Evolutionary conservation across 2,888 invertebrate genomes (phyloP), one percentile per base, ranked within the genome.

Genomic region (Caenorhabditis zanzibari): DNA sequence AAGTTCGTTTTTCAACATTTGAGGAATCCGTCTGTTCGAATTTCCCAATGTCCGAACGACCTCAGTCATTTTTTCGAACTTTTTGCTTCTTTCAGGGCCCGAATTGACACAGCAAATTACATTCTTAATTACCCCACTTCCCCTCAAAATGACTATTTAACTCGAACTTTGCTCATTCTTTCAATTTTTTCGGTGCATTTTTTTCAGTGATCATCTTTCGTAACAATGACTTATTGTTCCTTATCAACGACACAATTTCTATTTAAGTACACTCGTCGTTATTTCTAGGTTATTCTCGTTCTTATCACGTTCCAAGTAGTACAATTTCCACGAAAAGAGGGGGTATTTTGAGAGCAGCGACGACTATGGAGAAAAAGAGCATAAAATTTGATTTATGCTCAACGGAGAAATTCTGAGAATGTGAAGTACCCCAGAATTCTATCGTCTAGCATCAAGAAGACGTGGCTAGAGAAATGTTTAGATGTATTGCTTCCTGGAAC

Each of bases 311-410:
- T n/a, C 32, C 28, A 16, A 56, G 16, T 9, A 24, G 9, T 26
- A 16, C 14, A 4, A 35, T 59, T 59, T 59, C 38, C 35, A 38
- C 19, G 59, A 38, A 59, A 59, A 59, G 58, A 6, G n/a, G 14
- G 35, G n/a, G 35, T 19, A 16, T 22, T 26, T 26, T 35, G 6
- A 10, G 10, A 5, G 19, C 32, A 19, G 28, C 16, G 14, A 26
- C 32, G 14, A 24, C n/a, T n/a, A n/a, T n/a, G 4, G 4, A 26
- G 19, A 19, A 41, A 41, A 41, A 61, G 38, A 26, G 5, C 19
- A 6, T 38, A n/a, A n/a, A 59, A 59, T 61, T 61, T 61, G 19
- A 24, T 61, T 61, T 41, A 32, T 61, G 38, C 61, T 58, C 56
- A n/a, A 5, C 32, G 38, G 12, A 38, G 38, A 6, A 38, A 38